Conservation (phyloP, 2,888 invertebrate species). For the Erebia ligea region DNA sequence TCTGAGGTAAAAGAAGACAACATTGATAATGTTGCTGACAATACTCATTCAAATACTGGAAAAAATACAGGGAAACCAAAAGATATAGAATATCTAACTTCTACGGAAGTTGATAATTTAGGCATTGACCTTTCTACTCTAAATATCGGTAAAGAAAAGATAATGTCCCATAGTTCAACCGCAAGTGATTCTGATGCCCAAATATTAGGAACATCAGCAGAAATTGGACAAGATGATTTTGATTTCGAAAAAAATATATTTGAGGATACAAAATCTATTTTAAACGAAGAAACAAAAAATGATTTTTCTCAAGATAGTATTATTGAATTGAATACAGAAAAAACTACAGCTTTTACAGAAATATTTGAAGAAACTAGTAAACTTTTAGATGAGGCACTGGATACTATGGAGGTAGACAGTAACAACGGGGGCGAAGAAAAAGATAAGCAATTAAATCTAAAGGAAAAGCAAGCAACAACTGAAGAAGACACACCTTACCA, state of each 20-base stretch:
- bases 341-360: slow-evolving; percentile 31
- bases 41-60: background rate
- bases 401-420: slow-evolving; percentile 38
- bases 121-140: background rate
- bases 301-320: slow-evolving; percentile 38
- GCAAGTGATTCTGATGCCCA: background rate
- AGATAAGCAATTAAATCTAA: slow-evolving; percentile 40
- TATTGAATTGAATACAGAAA: slow-evolving; percentile 34
- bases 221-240: slow-evolving; percentile 25
- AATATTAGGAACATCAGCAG: slow-evolving; percentile 5
- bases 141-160: slow-evolving; percentile 1
- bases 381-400: slow-evolving; percentile 43
- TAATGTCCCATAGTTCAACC: background rate
- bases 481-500: slow-evolving; percentile 45
- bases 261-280: slow-evolving; percentile 39
- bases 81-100: slow-evolving; percentile 4
- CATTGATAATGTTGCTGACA: slow-evolving; percentile 5
- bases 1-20: slow-evolving; percentile 45
- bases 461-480: slow-evolving; percentile 31
- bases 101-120: slow-evolving; percentile 9
- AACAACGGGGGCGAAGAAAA: slow-evolving; percentile 30
- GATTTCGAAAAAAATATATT: slow-evolving; percentile 33
- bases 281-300: slow-evolving; percentile 38
- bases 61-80: background rate
- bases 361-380: slow-evolving; percentile 49